These are phyloP conservation scores for Carollia perspicillata DNA, from an alignment of 2,113 vertebrate species.

Conservation along the genomic window DNA sequence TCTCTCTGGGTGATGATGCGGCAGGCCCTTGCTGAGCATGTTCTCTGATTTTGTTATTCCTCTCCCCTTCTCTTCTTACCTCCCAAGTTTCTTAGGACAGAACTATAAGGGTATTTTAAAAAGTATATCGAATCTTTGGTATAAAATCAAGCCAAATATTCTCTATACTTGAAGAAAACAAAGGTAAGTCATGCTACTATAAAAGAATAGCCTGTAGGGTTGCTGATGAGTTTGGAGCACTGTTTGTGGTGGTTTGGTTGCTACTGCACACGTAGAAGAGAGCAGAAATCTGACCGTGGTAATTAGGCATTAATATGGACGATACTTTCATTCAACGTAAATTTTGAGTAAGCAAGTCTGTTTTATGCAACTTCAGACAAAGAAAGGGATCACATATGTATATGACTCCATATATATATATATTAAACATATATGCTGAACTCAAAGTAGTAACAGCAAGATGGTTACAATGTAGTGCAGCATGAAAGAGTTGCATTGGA, in stretches of 20 bases:
- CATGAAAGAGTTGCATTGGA: not conserved
- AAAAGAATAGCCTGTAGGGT: not conserved
- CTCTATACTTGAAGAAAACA: not conserved
- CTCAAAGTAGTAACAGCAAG: not conserved
- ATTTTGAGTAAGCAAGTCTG: conserved; percentile 16
- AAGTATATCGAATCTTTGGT: not conserved
- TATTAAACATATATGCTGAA: not conserved
- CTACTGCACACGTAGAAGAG: not conserved
- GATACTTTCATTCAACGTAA: not conserved
- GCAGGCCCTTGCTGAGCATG: not conserved
- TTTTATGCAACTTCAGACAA: not conserved
- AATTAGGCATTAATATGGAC: not conserved
- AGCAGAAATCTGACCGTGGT: not conserved
- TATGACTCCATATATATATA: too few species aligned
- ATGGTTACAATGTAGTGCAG: not conserved
- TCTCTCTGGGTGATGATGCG: not conserved
- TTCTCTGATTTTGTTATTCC: not conserved
- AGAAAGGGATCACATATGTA: not conserved
- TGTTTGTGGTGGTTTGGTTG: not conserved
- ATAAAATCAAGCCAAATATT: not conserved
- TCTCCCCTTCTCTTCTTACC: not conserved
- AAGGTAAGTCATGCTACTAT: not conserved
- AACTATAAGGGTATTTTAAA: not conserved
- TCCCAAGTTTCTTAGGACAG: not conserved
- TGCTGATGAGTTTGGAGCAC: not conserved